Conservation (phyloP, 2,797 vertebrate species). For the Eptatretus atami region DNA sequence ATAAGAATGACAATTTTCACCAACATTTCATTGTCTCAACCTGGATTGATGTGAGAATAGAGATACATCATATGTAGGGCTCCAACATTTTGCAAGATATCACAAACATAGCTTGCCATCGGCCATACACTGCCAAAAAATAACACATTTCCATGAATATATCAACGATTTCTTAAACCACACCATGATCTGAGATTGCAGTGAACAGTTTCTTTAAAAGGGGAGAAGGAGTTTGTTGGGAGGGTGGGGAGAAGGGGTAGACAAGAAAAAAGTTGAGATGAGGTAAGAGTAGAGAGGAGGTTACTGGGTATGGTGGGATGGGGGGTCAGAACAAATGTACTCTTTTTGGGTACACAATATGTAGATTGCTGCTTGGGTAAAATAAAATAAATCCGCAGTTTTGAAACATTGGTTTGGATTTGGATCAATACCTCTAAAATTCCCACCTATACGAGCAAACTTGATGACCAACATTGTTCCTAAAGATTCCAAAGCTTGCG, state of each 20-base stretch:
- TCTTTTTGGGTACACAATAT: no score
- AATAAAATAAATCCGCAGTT: no score
- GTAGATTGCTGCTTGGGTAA: no score
- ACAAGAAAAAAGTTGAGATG: background rate
- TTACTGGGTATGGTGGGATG: no score
- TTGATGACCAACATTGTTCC: no score
- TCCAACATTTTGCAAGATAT: conserved; percentile 99
- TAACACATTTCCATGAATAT: conserved; percentile 4
- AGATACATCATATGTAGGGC: conserved; percentile 93
- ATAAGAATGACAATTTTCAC: conserved; percentile 6
- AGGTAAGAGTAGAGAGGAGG: no score
- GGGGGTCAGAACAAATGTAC: no score
- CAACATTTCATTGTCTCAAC: conserved; percentile 20
- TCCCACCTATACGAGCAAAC: no score
- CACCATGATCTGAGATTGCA: background rate
- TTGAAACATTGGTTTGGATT: no score
- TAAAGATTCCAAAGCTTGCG: no score
- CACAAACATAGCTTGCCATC: conserved; percentile 99
- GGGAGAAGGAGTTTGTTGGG: background rate
- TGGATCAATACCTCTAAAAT: no score
- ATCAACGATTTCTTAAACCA: background rate
- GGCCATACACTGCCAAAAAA: conserved; percentile 53
- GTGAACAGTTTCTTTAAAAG: background rate
- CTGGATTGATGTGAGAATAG: conserved; percentile 99
- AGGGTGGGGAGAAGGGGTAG: background rate